phyloP scores from a whole-genome alignment of 2,113 vertebrate genomes.

The Siniperca chuatsi region DNA sequence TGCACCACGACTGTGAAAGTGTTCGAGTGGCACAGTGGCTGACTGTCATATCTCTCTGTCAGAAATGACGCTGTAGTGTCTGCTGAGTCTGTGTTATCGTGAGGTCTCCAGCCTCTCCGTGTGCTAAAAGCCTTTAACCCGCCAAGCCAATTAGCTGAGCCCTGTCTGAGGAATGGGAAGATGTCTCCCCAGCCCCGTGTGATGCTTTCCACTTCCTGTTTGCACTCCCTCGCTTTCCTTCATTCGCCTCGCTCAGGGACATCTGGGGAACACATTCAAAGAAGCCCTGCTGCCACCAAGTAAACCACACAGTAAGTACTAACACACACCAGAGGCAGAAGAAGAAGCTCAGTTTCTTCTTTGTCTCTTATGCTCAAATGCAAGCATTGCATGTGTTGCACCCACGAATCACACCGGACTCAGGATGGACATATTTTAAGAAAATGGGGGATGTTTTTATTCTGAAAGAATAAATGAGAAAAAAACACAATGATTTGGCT shows the following conservation, averaged over 20 bases:
- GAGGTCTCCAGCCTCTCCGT: slow-evolving; percentile 28
- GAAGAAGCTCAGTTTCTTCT: slow-evolving; percentile 8
- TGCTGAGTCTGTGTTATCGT: slow-evolving; percentile 42
- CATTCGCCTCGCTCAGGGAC: slow-evolving; percentile 45
- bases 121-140: slow-evolving; percentile 41
- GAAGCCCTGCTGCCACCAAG: slow-evolving; percentile 50
- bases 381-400: not conserved
- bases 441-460: too few relatives aligned
- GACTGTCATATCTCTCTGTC: slow-evolving; percentile 35
- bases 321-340: slow-evolving; percentile 49
- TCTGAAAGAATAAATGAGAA: too few relatives aligned
- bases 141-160: slow-evolving; percentile 56
- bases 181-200: slow-evolving; percentile 44
- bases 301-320: slow-evolving; percentile 54
- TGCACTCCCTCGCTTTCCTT: slow-evolving; percentile 43
- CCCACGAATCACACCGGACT: too few relatives aligned
- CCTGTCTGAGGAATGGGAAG: slow-evolving; percentile 48
- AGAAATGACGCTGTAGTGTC: slow-evolving; percentile 33
- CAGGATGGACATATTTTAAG: too few relatives aligned
- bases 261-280: slow-evolving; percentile 76
- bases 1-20: slow-evolving; percentile 46
- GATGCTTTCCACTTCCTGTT: slow-evolving; percentile 73
- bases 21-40: slow-evolving; percentile 52
- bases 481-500: too few relatives aligned
- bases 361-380: not conserved